Evolutionary conservation across 2,113 vertebrate genomes (phyloP).

Genomic region (Isichthys henryi): DNA sequence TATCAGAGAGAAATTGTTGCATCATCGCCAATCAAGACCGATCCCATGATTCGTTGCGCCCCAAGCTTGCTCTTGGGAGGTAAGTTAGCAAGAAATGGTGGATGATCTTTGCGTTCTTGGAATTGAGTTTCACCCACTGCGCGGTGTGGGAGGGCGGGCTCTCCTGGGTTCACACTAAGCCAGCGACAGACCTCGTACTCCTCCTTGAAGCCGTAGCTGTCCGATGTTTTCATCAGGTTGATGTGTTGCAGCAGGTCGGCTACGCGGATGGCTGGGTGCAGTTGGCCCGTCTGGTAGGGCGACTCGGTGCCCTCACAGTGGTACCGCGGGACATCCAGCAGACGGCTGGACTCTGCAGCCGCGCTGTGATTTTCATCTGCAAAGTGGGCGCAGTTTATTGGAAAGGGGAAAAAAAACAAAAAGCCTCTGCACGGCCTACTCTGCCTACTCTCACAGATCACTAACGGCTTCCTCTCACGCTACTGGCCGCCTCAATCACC

Average conservation of each 20-base stretch:
- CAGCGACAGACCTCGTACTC: constrained; percentile 77
- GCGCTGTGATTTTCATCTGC: constrained; percentile 92
- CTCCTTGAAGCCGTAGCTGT: constrained; percentile 99
- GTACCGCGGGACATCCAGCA: constrained; percentile 90
- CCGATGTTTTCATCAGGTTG: constrained; percentile 98
- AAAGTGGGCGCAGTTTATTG: not conserved
- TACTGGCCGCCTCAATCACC: not conserved
- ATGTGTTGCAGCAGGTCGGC: constrained; percentile 96
- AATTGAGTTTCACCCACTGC: not conserved
- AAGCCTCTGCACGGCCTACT: not conserved
- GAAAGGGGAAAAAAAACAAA: not conserved
- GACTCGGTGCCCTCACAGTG: constrained; percentile 94
- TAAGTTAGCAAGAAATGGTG: not conserved
- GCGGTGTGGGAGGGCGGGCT: not conserved
- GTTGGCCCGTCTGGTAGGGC: constrained; percentile 93
- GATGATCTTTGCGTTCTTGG: not conserved
- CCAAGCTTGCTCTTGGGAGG: not conserved
- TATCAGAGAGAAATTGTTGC: not conserved
- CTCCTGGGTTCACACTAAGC: not conserved
- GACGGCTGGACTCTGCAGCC: constrained; percentile 82
- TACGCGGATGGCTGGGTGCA: constrained; percentile 94
- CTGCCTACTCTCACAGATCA: not conserved
- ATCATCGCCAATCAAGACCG: not conserved
- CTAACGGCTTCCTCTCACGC: not conserved
- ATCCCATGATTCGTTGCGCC: not conserved